phyloP scores from a whole-genome alignment of 2,888 invertebrate genomes.

The Latrodectus hesperus region DNA sequence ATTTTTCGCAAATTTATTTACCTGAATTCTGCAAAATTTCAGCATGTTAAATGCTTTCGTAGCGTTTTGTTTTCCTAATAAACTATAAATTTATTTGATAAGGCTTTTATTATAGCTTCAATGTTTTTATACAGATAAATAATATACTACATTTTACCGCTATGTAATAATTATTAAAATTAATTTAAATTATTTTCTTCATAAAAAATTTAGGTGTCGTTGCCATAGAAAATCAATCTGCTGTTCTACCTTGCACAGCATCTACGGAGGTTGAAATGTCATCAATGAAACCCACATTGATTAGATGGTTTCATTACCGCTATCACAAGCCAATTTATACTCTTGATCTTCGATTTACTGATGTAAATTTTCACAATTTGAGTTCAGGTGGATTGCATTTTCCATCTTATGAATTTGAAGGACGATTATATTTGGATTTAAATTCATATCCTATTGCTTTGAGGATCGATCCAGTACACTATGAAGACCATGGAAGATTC shows the following conservation, averaged over 20 bases:
- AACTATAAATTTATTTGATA: too few species aligned
- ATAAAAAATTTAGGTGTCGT: slow-evolving; percentile 12
- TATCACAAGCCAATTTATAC: slow-evolving; percentile 50
- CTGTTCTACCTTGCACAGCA: slow-evolving; percentile 29
- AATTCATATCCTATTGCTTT: slow-evolving; percentile 17
- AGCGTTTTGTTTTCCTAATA: too few species aligned
- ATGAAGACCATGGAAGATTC: slow-evolving; percentile 30
- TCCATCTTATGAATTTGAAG: slow-evolving; percentile 50
- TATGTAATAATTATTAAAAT: too few species aligned
- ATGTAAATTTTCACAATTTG: neutral
- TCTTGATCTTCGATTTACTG: slow-evolving; percentile 30
- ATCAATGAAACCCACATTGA: slow-evolving; percentile 12
- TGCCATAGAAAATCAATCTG: slow-evolving; percentile 22
- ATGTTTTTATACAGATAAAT: too few species aligned
- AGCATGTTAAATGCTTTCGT: too few species aligned
- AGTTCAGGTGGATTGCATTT: slow-evolving; percentile 33
- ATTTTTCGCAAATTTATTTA: too few species aligned
- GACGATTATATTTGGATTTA: slow-evolving; percentile 47
- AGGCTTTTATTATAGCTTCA: too few species aligned
- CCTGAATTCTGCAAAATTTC: too few species aligned
- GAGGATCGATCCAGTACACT: slow-evolving; percentile 50
- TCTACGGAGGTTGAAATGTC: neutral
- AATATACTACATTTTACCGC: too few species aligned
- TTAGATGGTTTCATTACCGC: slow-evolving; percentile 39
- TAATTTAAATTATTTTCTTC: neutral